Base-by-base conservation (phyloP, 2,113 vertebrate genomes). In the Macrotis lagotis region DNA sequence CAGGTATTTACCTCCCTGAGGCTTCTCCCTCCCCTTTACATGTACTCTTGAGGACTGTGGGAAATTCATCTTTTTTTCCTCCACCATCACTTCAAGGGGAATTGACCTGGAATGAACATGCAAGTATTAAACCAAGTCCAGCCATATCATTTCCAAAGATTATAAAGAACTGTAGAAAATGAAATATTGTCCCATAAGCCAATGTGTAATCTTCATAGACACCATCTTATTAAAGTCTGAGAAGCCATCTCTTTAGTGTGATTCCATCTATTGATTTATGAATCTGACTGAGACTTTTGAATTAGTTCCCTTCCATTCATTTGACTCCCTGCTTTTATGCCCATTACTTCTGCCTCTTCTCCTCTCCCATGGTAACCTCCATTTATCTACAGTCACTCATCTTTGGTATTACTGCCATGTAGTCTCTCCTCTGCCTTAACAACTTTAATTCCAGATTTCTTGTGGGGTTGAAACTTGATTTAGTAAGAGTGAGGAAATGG, bases 131-230 rank as follows among this genome's bases (percentile, higher is more conserved):
- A 94, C 37, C 50, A 74, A 96, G 95, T 90, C 83, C 22, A 0
- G 88, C 96, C 49, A 93, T 93, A 49, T 93, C 93, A 59, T 95
- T 96, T 95, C 83, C 59, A 53, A 97, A 94, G 48, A 95, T 83
- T 89, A 92, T 89, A 50, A 94, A 97, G 51, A 96, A 90, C 2
- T 44, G 26, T 94, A 0, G 0, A 96, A 96, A 97, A 96, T 96
- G 96, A 98, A 96, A 97, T 93, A 97, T 50, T 94, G 91, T 93
- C 55, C 95, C 90, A 91, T 94, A 92, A 96, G 49, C 95, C 95
- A 96, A 97, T 96, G 92, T 14, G 95, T 93, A 97, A 98, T 97
- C 96, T 97, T 97, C 96, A 94, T 50, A 94, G 96, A 96, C 95
- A 94, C 28, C 93, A 88, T 93, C 96, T 98, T 97, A 97, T 95